phyloP scores from a whole-genome alignment of 1,140 invertebrate species.

The Dinoponera quadriceps region DNA sequence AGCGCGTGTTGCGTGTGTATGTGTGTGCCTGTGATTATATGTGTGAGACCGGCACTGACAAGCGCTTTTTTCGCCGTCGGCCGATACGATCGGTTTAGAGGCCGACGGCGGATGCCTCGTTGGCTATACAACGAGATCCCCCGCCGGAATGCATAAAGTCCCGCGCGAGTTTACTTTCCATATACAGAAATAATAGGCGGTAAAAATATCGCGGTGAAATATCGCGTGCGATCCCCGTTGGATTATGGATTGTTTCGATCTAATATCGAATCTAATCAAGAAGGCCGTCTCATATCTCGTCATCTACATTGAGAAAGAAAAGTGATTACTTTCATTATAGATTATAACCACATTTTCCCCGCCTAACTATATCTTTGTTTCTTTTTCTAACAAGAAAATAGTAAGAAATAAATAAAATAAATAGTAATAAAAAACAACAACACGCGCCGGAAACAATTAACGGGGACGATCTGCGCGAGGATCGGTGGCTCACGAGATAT shows the following conservation, averaged over 20 bases:
- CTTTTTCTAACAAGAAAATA: too few species aligned
- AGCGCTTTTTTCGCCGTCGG: neutral
- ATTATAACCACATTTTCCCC: too few species aligned
- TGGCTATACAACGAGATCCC: neutral
- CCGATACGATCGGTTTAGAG: neutral
- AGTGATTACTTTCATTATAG: too few species aligned
- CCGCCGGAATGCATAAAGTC: neutral
- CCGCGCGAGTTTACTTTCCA: slow-evolving; percentile 17
- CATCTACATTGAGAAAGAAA: too few species aligned
- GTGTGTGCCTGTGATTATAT: too few species aligned
- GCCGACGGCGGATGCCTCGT: neutral
- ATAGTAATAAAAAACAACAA: too few species aligned
- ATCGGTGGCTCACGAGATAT: slow-evolving; percentile 13
- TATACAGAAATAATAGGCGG: slow-evolving; percentile 7
- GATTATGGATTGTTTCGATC: too few species aligned
- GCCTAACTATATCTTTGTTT: too few species aligned
- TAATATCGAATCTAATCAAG: too few species aligned
- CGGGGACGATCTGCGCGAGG: slow-evolving; percentile 2
- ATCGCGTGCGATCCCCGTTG: neutral
- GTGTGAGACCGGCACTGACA: slow-evolving; percentile 32
- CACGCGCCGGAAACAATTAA: slow-evolving; percentile 32
- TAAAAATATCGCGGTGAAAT: slow-evolving; percentile 20
- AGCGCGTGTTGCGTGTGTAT: neutral
- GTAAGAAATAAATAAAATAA: too few species aligned
- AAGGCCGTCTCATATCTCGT: too few species aligned